Conservation (phyloP, 2,888 invertebrate genomes). For the Microchrysa polita region DNA sequence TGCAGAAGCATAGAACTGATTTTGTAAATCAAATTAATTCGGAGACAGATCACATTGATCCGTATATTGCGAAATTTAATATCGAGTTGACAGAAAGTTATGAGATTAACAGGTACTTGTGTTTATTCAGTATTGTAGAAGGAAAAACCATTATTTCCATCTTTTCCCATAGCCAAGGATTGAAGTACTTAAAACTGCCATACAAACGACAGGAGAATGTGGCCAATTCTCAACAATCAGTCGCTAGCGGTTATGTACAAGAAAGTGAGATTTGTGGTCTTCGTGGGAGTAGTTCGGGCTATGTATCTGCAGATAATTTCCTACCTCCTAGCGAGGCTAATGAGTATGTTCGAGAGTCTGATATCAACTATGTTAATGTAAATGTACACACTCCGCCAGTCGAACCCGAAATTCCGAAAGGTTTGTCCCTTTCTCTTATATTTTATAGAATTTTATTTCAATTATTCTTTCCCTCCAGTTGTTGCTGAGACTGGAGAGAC, state of each 20-base stretch:
- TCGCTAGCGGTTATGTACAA: conserved; percentile 46
- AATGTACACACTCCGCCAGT: conserved; percentile 55
- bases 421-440: too few species aligned
- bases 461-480: too few species aligned
- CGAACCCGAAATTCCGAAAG: too few species aligned
- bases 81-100: conserved; percentile 62
- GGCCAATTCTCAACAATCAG: conserved; percentile 52
- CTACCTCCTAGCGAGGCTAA: conserved; percentile 47
- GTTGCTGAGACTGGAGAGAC: too few species aligned
- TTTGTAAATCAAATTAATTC: conserved; percentile 86
- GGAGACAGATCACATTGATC: conserved; percentile 75
- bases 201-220: conserved; percentile 67
- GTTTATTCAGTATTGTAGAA: too few species aligned
- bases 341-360: conserved; percentile 58
- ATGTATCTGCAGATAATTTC: too few species aligned
- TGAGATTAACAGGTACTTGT: conserved; percentile 61
- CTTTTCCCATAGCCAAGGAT: conserved; percentile 61
- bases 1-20: conserved; percentile 80
- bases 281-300: too few species aligned
- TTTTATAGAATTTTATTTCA: too few species aligned
- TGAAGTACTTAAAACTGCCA: conserved; percentile 72
- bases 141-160: too few species aligned
- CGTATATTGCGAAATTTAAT: conserved; percentile 68
- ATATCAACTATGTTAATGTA: conserved; percentile 59
- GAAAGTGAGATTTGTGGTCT: too few species aligned